Percentiles rank a stretch among this genome's conserved stretches.
Conservation (phyloP, 2,797 vertebrate species). For the Pangasius macronema region DNA sequence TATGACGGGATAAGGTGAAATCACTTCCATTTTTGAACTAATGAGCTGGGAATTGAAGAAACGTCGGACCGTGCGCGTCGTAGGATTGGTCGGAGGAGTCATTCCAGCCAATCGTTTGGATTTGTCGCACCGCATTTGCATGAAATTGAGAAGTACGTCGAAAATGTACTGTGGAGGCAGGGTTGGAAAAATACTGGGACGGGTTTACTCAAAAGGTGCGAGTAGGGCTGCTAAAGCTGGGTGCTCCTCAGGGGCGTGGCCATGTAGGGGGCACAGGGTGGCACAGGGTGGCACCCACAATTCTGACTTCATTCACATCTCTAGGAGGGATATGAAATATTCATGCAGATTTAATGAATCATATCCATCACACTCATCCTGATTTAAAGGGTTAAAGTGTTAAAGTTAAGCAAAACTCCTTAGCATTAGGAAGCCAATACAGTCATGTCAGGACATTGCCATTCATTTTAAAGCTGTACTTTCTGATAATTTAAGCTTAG, state of each 20-base stretch:
- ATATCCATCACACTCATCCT: not conserved
- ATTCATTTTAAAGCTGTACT: not conserved
- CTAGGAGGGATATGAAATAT: not conserved
- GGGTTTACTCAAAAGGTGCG: not conserved
- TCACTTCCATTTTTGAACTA: not conserved
- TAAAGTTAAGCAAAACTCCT: not conserved
- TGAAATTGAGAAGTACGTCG: not conserved
- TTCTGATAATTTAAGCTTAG: not conserved
- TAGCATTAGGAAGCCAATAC: not conserved
- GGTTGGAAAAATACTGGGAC: not conserved
- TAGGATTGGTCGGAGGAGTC: not conserved
- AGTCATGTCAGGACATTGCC: not conserved
- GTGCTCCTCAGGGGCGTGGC: not conserved
- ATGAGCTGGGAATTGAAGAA: not conserved
- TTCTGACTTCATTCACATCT: not conserved
- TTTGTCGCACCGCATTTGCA: not conserved
- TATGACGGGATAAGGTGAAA: not conserved
- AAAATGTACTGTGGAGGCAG: not conserved
- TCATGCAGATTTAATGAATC: not conserved
- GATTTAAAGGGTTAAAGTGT: not conserved
- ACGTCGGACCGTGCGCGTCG: accelerated
- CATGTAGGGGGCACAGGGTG: not conserved
- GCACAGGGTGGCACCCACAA: not conserved
- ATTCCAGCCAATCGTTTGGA: not conserved
- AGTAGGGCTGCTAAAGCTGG: not conserved